A percentile compares a stretch with the other conserved stretches of the same genome.
These are phyloP conservation scores for Chiloscyllium punctatum DNA, from an alignment of 2,797 vertebrate genomes.

Conservation along the genomic window DNA sequence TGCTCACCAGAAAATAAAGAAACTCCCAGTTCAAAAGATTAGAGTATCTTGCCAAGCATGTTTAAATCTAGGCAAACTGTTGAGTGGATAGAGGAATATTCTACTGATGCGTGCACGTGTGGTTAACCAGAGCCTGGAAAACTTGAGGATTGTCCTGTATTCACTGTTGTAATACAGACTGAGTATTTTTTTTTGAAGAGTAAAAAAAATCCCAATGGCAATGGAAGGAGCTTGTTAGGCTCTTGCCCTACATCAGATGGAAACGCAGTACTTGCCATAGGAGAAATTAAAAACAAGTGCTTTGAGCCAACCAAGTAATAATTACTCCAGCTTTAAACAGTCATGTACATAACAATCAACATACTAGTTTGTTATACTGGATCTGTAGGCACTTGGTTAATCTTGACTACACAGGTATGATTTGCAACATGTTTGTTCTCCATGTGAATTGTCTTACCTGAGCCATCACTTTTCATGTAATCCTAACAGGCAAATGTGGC, in stretches of 20 bases:
- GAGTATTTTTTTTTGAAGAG: too few relatives aligned
- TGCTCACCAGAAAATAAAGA: not conserved
- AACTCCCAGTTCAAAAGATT: not conserved
- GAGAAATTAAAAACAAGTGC: not conserved
- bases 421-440: not conserved
- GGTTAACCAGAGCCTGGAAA: not conserved
- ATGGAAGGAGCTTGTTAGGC: not conserved
- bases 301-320: not conserved
- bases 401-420: not conserved
- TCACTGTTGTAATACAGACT: too few relatives aligned
- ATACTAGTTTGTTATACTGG: not conserved
- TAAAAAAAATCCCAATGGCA: not conserved
- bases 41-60: not conserved
- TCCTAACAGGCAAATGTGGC: not conserved
- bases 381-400: not conserved
- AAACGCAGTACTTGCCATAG: not conserved
- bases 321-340: not conserved
- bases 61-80: not conserved
- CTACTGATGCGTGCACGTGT: not conserved
- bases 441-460: not conserved
- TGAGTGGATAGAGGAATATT: not conserved
- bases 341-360: not conserved
- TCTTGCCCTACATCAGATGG: not conserved
- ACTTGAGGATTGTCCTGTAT: not conserved
- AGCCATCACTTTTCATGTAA: not conserved